Evolutionary conservation across 2,797 vertebrate species (phyloP).

Genomic region (Mus spretus): DNA sequence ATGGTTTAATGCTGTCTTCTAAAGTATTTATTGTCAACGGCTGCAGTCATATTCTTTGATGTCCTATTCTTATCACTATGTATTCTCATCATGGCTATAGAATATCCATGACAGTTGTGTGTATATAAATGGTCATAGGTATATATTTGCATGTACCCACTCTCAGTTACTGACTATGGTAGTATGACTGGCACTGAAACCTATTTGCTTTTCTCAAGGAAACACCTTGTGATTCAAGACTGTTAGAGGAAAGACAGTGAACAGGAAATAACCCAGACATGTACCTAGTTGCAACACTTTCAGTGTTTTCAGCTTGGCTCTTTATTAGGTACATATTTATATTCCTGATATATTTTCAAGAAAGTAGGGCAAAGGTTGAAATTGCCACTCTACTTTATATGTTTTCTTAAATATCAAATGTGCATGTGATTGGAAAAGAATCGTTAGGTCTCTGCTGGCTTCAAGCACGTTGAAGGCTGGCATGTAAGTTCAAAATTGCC

Average conservation of each 20-base stretch:
- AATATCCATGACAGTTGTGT: neutral
- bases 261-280: slow-evolving; percentile 13
- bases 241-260: neutral
- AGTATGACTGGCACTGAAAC: neutral
- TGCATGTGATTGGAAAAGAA: neutral
- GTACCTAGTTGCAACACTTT: neutral
- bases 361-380: neutral
- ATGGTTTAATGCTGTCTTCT: neutral
- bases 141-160: rapidly evolving
- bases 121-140: neutral
- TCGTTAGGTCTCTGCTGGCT: neutral
- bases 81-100: neutral
- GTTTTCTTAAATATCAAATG: slow-evolving; percentile 10
- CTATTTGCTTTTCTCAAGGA: neutral
- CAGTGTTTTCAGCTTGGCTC: rapidly evolving
- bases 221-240: neutral
- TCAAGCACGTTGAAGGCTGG: neutral
- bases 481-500: neutral
- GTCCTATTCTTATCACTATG: neutral
- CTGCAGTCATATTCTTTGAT: neutral
- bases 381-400: neutral
- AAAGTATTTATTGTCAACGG: neutral
- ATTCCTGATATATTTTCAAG: neutral
- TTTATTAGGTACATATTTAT: neutral
- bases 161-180: neutral